A percentile compares a stretch with the other conserved stretches of the same genome.
Evolutionary conservation across 2,113 vertebrate species (phyloP).

Genomic region (Zapus hudsonius): DNA sequence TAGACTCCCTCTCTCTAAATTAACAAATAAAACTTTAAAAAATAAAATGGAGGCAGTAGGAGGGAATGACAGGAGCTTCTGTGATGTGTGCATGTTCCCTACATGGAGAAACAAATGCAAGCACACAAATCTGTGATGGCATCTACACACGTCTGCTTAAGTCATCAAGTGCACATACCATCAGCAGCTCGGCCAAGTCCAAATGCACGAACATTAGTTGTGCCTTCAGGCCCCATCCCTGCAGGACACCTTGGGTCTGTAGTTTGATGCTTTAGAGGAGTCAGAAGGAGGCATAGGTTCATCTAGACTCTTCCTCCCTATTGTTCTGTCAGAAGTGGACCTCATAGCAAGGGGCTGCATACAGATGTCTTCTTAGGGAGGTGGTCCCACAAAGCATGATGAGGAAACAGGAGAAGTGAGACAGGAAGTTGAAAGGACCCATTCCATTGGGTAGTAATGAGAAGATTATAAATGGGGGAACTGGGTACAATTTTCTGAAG

Average conservation of each 20-base stretch:
- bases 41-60: too few species aligned
- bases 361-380: background rate
- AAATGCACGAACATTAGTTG: accelerated
- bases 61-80: background rate
- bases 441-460: accelerated
- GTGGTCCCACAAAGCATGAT: background rate
- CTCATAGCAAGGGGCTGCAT: background rate
- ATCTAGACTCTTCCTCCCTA: background rate
- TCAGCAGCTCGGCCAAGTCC: too few species aligned
- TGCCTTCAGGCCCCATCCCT: background rate
- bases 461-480: background rate
- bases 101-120: background rate
- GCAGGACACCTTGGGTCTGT: background rate
- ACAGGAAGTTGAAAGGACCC: background rate
- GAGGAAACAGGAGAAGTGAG: background rate
- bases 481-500: background rate
- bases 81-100: accelerated
- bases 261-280: background rate
- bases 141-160: too few species aligned
- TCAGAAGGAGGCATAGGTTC: accelerated
- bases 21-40: too few species aligned
- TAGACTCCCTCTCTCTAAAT: too few species aligned
- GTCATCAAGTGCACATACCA: background rate
- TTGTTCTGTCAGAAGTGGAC: background rate
- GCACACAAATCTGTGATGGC: background rate